Evolutionary conservation across 2,888 invertebrate species (phyloP).

Genomic region (Fragum fragum): DNA sequence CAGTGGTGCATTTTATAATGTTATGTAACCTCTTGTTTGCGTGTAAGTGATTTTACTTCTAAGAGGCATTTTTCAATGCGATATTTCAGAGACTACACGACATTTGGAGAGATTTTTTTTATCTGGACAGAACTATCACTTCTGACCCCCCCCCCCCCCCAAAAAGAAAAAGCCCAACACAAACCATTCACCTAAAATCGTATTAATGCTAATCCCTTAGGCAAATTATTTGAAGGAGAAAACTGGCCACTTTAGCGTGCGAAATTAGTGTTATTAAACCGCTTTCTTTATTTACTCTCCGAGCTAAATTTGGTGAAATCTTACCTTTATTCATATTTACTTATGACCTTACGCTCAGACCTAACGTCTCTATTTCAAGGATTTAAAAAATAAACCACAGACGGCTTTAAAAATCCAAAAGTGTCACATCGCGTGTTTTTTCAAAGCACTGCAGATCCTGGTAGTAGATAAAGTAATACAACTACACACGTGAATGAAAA

Average conservation of each 20-base stretch:
- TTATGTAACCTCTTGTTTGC: no score
- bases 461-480: not conserved
- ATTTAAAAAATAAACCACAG: slow-evolving; percentile 17
- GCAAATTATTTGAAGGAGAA: slow-evolving; percentile 17
- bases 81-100: no score
- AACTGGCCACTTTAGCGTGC: slow-evolving; percentile 15
- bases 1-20: no score
- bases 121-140: no score
- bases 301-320: slow-evolving; percentile 30
- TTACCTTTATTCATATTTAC: slow-evolving; percentile 29
- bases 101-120: no score
- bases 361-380: slow-evolving; percentile 15
- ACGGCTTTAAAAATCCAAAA: not conserved
- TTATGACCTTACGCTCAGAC: slow-evolving; percentile 25
- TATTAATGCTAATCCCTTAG: slow-evolving; percentile 12
- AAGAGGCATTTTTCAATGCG: no score
- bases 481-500: no score
- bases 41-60: no score
- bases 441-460: not conserved
- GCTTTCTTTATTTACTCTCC: slow-evolving; percentile 14
- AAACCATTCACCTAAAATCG: not conserved
- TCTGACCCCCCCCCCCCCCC: no score
- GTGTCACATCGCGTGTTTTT: not conserved
- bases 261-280: slow-evolving; percentile 30
- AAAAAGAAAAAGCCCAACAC: no score